phyloP scores from a whole-genome alignment of 2,113 vertebrate genomes.

The Cynopterus brachyotis region DNA sequence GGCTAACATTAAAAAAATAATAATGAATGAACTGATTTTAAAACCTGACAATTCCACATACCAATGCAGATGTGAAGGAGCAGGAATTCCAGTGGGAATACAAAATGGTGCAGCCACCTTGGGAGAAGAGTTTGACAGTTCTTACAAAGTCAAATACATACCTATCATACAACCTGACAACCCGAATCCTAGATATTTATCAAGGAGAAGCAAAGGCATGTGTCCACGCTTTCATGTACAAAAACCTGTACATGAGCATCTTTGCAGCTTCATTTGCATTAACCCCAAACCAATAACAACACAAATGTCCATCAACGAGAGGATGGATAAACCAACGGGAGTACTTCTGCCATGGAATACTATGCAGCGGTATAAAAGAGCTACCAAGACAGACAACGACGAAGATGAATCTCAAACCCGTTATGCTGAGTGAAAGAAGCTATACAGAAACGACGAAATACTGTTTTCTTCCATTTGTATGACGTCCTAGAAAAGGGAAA shows the following conservation, averaged over 20 bases:
- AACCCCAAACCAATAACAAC: neutral
- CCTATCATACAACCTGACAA: neutral
- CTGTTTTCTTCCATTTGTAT: neutral
- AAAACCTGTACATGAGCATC: neutral
- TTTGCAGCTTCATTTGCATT: neutral
- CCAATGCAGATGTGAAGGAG: neutral
- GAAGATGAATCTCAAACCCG: neutral
- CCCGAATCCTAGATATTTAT: neutral
- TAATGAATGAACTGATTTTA: neutral
- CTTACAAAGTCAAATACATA: neutral
- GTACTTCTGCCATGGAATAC: neutral
- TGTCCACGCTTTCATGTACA: rapidly evolving
- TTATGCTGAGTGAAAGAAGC: neutral
- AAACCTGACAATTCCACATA: neutral
- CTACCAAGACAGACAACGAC: neutral
- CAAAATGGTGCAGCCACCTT: neutral
- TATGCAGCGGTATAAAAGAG: neutral
- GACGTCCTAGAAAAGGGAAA: neutral
- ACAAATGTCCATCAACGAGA: neutral
- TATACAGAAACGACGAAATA: neutral
- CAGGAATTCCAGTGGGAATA: neutral
- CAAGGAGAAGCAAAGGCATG: neutral
- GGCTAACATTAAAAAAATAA: neutral
- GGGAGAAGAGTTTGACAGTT: neutral
- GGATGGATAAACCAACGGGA: neutral